Evolutionary conservation across 2,113 vertebrate species (phyloP).

Genomic region (Dipodomys spectabilis): DNA sequence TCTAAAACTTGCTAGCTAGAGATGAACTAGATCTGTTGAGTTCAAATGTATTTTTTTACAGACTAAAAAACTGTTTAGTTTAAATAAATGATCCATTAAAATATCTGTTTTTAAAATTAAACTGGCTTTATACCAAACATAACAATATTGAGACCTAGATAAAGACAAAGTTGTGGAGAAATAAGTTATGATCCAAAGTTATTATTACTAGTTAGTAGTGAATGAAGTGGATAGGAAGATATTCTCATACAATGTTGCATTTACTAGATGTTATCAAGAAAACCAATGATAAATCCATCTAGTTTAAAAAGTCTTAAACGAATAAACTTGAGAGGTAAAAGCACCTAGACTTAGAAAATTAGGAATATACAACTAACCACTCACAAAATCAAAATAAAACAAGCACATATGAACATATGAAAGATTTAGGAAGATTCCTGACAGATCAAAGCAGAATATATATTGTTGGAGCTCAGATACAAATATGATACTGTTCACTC

Average conservation of each 20-base stretch:
- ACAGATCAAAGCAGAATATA: not conserved
- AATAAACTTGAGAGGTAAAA: not conserved
- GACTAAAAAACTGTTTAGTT: not conserved
- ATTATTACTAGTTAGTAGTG: not conserved
- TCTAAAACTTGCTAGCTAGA: constrained; percentile 14
- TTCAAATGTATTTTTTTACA: not conserved
- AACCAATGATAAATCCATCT: not conserved
- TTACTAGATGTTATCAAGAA: not conserved
- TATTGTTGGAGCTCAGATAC: not conserved
- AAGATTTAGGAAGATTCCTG: not conserved
- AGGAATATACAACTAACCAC: not conserved
- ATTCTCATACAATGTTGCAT: not conserved
- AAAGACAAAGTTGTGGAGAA: not conserved
- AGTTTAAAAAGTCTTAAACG: not conserved
- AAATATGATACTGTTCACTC: no score
- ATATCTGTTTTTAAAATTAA: not conserved
- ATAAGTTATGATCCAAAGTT: not conserved
- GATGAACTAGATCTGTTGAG: not conserved
- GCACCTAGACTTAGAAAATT: not conserved
- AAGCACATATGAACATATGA: not conserved
- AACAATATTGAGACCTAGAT: not conserved
- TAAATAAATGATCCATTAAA: not conserved
- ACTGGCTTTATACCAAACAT: not conserved
- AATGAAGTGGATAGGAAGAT: not conserved
- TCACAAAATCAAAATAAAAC: not conserved